Conservation (phyloP, 2,888 invertebrate genomes). For the Stenodema calcarata region DNA sequence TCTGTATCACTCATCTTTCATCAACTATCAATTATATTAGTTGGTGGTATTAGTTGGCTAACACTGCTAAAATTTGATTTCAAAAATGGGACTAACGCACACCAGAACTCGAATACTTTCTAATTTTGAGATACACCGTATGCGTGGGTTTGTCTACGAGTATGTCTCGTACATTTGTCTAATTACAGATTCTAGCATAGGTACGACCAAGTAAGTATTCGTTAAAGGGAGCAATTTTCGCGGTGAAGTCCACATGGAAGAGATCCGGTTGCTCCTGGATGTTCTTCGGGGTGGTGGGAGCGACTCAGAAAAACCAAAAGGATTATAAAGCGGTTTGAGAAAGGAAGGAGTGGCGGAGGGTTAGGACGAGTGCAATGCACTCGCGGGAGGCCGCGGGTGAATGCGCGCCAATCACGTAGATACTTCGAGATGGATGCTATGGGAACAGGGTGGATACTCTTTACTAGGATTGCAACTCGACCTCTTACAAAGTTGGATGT, state of each 20-base stretch:
- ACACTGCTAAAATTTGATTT: too few relatives aligned
- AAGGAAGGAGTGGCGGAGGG: not conserved
- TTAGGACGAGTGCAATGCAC: conserved; percentile 22
- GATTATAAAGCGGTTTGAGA: conserved; percentile 42
- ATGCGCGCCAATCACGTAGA: conserved; percentile 37
- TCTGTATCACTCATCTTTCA: too few relatives aligned
- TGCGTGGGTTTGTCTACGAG: too few relatives aligned
- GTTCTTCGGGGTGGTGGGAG: not conserved
- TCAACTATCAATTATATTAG: too few relatives aligned
- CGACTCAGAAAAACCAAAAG: conserved; percentile 10
- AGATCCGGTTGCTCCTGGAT: conserved; percentile 10
- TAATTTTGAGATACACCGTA: too few relatives aligned
- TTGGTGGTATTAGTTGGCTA: too few relatives aligned
- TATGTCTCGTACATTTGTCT: too few relatives aligned
- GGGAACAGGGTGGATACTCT: not conserved
- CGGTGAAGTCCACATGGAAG: not conserved
- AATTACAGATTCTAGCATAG: too few relatives aligned
- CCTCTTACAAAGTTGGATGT: not conserved
- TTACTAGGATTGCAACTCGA: not conserved
- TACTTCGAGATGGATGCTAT: conserved; percentile 3
- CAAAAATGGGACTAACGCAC: too few relatives aligned
- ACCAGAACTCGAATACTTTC: too few relatives aligned
- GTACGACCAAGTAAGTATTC: too few relatives aligned
- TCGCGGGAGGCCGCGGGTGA: conserved; percentile 35
- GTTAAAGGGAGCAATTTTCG: not conserved